Conservation (phyloP, 2,113 vertebrate species). For the Channa maculata region DNA sequence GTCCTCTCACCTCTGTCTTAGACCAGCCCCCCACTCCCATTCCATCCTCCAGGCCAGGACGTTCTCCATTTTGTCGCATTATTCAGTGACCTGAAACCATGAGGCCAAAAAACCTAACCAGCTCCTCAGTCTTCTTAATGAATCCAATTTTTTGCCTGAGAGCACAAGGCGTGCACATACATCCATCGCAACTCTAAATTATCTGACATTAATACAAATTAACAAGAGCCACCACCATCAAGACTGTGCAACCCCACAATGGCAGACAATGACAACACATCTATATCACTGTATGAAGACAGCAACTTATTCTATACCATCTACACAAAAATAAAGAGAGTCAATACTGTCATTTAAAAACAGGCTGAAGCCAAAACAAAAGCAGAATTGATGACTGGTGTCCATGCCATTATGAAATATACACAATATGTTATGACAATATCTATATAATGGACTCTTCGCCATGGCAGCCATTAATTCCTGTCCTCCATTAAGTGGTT, state of each 20-base stretch:
- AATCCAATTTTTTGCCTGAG: slow-evolving; percentile 86
- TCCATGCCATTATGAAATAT: slow-evolving; percentile 75
- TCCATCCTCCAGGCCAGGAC: slow-evolving; percentile 63
- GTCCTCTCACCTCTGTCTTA: slow-evolving; percentile 64
- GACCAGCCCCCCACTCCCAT: slow-evolving; percentile 31
- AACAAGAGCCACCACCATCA: slow-evolving; percentile 73
- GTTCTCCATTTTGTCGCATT: slow-evolving; percentile 79
- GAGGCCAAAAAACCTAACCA: slow-evolving; percentile 76
- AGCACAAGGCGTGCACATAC: slow-evolving; percentile 76
- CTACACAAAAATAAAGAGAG: slow-evolving; percentile 51
- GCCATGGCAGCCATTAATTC: slow-evolving; percentile 80
- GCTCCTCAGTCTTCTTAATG: slow-evolving; percentile 83
- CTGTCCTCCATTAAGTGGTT: slow-evolving; percentile 81
- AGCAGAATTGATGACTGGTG: slow-evolving; percentile 60
- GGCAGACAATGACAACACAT: slow-evolving; percentile 57
- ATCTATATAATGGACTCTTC: slow-evolving; percentile 81
- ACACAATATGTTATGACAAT: slow-evolving; percentile 82
- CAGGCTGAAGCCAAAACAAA: slow-evolving; percentile 74
- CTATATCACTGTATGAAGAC: slow-evolving; percentile 62
- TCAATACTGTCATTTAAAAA: slow-evolving; percentile 73
- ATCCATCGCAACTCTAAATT: slow-evolving; percentile 80
- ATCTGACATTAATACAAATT: slow-evolving; percentile 85
- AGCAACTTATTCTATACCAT: slow-evolving; percentile 46
- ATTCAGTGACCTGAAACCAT: slow-evolving; percentile 82
- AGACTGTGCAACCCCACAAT: slow-evolving; percentile 54